A percentile compares a stretch with the other conserved stretches of the same genome.
Conservation (phyloP, 1,140 invertebrate genomes). For the Paraescarpia echinospica region DNA sequence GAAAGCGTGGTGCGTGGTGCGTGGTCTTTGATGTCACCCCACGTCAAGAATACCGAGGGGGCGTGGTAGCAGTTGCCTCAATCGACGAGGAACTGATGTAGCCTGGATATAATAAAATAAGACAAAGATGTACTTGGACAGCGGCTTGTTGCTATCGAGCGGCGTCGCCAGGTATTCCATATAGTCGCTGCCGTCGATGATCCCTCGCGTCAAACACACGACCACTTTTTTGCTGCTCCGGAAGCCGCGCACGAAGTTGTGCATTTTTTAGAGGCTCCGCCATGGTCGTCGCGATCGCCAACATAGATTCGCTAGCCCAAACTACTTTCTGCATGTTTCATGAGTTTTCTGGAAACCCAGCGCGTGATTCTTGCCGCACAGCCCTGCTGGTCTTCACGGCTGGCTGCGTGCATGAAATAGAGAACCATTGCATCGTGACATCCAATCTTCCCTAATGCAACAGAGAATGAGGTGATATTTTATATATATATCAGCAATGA, state of each 20-base stretch:
- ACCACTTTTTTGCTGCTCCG: neutral
- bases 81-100: neutral
- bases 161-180: neutral
- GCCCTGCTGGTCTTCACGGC: neutral
- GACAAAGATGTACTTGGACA: neutral
- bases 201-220: neutral
- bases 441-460: neutral
- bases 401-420: neutral
- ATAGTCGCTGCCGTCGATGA: neutral
- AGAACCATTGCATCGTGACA: neutral
- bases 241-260: neutral
- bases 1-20: neutral
- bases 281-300: neutral
- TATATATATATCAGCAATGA: neutral
- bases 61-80: neutral
- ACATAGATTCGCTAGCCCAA: neutral
- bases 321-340: neutral
- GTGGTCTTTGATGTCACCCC: neutral
- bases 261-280: neutral
- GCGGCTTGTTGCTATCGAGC: neutral
- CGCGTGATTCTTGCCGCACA: neutral
- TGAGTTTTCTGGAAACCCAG: neutral
- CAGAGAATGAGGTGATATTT: neutral
- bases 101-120: neutral
- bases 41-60: neutral